Evolutionary conservation across 2,797 vertebrate species (phyloP).

Genomic region (Pseudochromis fuscus): DNA sequence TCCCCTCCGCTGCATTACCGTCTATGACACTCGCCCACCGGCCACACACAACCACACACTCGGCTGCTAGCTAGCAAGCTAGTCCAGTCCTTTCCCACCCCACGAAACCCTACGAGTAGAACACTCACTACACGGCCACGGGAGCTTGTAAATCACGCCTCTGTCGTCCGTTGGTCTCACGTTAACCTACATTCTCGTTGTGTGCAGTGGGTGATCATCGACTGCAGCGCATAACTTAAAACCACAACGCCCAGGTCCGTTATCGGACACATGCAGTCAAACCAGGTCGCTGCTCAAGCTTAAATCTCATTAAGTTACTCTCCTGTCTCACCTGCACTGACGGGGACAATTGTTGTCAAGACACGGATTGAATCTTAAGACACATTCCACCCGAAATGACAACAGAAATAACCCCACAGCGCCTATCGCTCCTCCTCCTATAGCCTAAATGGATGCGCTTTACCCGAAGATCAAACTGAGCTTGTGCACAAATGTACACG

Average conservation of each 20-base stretch:
- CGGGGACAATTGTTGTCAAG: constrained; percentile 19
- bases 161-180: constrained; percentile 4
- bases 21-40: constrained; percentile 50
- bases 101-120: background rate
- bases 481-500: background rate
- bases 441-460: constrained; percentile 45
- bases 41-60: constrained; percentile 34
- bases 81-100: background rate
- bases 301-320: constrained; percentile 2
- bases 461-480: constrained; percentile 31
- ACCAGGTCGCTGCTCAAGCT: constrained; percentile 10
- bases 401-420: constrained; percentile 52
- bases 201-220: constrained; percentile 14
- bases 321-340: constrained; percentile 10
- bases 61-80: constrained; percentile 31
- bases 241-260: constrained; percentile 52
- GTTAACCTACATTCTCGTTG: constrained; percentile 32
- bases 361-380: constrained; percentile 16
- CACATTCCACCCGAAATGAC: constrained; percentile 13
- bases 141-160: background rate
- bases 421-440: constrained; percentile 50
- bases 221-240: constrained; percentile 52
- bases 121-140: background rate
- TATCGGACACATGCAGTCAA: constrained; percentile 60
- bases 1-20: constrained; percentile 27